Conservation (phyloP, 64 coral and sea anemone genomes). For the Pocillopora verrucosa region DNA sequence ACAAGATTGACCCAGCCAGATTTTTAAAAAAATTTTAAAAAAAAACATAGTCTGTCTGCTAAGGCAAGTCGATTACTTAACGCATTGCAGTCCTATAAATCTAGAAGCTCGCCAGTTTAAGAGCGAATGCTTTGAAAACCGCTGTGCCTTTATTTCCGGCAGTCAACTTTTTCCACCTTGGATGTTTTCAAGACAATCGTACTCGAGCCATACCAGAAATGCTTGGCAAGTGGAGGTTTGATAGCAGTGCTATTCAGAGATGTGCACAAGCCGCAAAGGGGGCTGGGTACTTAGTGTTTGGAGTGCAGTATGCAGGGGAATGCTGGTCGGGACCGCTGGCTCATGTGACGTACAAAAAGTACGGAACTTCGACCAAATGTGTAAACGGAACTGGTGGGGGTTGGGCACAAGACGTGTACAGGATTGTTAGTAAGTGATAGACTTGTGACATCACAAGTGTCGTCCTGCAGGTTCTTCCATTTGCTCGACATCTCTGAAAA, state of each 20-base stretch:
- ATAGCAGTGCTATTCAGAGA: not conserved
- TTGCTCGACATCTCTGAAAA: not conserved
- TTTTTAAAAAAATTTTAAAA: not conserved
- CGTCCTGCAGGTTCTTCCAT: not conserved
- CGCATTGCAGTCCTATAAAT: not conserved
- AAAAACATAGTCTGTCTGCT: not conserved
- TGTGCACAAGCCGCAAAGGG: not conserved
- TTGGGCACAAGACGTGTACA: conserved; percentile 32
- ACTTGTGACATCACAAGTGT: not conserved
- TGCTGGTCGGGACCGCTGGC: conserved; percentile 38
- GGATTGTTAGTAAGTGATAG: conserved; percentile 14
- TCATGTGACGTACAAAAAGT: conserved; percentile 19
- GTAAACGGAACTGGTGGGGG: not conserved
- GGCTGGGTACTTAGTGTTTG: conserved; percentile 17
- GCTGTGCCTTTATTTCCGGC: not conserved
- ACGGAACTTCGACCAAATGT: conserved; percentile 1
- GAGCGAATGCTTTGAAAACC: not conserved
- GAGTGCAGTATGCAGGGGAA: conserved; percentile 15
- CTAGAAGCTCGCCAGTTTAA: not conserved
- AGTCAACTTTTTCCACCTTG: conserved; percentile 4
- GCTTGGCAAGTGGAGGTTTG: not conserved
- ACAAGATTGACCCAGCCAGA: no score
- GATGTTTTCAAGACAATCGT: conserved; percentile 1
- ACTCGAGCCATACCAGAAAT: not conserved
- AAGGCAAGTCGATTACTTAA: not conserved